Percentiles rank a stretch among this genome's conserved stretches.
These are phyloP conservation scores for Macropis europaea DNA, from an alignment of 2,888 invertebrate genomes.

Conservation along the genomic window DNA sequence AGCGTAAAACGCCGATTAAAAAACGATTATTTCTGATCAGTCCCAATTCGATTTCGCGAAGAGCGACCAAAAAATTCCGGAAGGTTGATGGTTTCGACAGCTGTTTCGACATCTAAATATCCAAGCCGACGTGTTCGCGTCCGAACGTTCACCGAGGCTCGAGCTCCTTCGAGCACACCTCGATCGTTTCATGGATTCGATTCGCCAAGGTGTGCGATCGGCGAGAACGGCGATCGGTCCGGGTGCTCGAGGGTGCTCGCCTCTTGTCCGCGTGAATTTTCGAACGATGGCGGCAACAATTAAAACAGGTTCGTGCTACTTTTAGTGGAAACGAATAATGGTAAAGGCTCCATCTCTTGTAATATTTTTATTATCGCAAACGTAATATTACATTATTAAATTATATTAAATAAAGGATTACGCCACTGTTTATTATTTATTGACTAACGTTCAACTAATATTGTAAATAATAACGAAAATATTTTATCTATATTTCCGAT, in stretches of 20 bases:
- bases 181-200: too few species aligned
- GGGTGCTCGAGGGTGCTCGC: neutral
- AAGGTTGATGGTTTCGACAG: slow-evolving; percentile 67
- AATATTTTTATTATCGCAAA: slow-evolving; percentile 79
- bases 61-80: slow-evolving; percentile 51
- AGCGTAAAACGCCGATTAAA: slow-evolving; percentile 49
- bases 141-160: slow-evolving; percentile 47
- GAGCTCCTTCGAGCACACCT: neutral
- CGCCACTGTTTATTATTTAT: slow-evolving; percentile 79
- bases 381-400: slow-evolving; percentile 72
- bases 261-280: slow-evolving; percentile 33
- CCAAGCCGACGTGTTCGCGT: slow-evolving; percentile 53
- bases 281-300: slow-evolving; percentile 50
- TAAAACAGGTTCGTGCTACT: slow-evolving; percentile 62
- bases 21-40: slow-evolving; percentile 44
- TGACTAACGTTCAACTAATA: slow-evolving; percentile 79
- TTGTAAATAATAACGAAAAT: slow-evolving; percentile 80
- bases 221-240: too few species aligned
- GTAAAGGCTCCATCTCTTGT: slow-evolving; percentile 78
- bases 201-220: too few species aligned
- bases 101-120: slow-evolving; percentile 65
- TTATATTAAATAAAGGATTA: slow-evolving; percentile 75
- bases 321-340: slow-evolving; percentile 67
- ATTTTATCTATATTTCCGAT: slow-evolving; percentile 80
- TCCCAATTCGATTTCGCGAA: slow-evolving; percentile 51